Conservation (phyloP, 1,140 invertebrate genomes). For the Frieseomelitta varia region DNA sequence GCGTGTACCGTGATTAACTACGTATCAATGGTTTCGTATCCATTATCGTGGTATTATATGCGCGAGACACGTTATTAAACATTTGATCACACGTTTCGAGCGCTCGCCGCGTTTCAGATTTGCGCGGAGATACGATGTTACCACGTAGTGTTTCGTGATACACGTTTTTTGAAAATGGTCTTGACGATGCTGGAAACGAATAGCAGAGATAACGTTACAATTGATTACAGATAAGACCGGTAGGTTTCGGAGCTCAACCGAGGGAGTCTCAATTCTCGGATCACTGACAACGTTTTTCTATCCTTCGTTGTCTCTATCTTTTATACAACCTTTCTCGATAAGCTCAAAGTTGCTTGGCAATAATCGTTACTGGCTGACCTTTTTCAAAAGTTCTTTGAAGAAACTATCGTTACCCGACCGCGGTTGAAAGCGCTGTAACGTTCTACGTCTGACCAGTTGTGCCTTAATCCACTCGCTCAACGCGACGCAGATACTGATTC, state of each 20-base stretch:
- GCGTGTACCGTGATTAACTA: conserved; percentile 8
- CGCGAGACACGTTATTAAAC: not conserved
- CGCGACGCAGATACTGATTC: too few species aligned
- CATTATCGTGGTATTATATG: conserved; percentile 5
- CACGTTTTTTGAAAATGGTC: not conserved
- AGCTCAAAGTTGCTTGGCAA: conserved; percentile 66
- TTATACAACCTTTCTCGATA: conserved; percentile 63
- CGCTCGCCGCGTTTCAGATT: not conserved
- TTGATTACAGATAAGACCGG: conserved; percentile 60
- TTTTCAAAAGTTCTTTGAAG: conserved; percentile 73
- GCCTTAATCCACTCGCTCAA: conserved; percentile 14
- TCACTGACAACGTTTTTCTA: conserved; percentile 66
- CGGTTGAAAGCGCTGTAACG: conserved; percentile 1
- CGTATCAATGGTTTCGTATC: conserved; percentile 3
- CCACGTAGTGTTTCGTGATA: not conserved
- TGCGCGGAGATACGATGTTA: not conserved
- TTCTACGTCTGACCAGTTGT: not conserved
- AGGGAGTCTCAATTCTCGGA: conserved; percentile 60
- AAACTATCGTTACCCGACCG: conserved; percentile 49
- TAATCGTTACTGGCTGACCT: conserved; percentile 73
- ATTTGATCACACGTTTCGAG: not conserved
- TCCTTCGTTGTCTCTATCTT: conserved; percentile 70
- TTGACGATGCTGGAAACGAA: too few species aligned
- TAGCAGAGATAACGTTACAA: conserved; percentile 68
- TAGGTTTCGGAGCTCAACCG: conserved; percentile 31